Evolutionary conservation across 2,888 invertebrate species (phyloP).

Genomic region (Dicycla oo): DNA sequence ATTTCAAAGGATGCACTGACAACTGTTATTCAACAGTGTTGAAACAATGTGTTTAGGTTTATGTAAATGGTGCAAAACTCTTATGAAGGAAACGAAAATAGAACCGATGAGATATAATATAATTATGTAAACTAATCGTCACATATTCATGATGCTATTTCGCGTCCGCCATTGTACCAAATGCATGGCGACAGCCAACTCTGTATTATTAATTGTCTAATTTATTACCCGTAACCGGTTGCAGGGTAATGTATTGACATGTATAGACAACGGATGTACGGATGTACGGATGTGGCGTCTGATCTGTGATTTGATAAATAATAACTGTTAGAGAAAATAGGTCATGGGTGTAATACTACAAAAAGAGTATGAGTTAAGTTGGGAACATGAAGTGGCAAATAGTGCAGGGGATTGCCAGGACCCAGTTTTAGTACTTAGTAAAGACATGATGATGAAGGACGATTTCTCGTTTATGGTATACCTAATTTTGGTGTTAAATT

Average conservation of each 20-base stretch:
- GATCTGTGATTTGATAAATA: constrained; percentile 54
- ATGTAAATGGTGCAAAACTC: not conserved
- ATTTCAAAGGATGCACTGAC: too few relatives aligned
- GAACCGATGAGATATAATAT: not conserved
- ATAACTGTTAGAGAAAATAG: constrained; percentile 33
- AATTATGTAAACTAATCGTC: not conserved
- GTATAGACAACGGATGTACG: constrained; percentile 52
- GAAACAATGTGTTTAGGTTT: not conserved
- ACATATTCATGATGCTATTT: constrained; percentile 4
- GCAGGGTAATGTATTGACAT: constrained; percentile 53
- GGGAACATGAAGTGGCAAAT: not conserved
- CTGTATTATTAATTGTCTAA: constrained; percentile 64
- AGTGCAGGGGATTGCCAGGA: too few relatives aligned
- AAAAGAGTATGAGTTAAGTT: not conserved
- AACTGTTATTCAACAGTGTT: not conserved
- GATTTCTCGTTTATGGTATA: too few relatives aligned
- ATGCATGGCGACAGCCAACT: constrained; percentile 37
- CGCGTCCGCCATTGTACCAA: constrained; percentile 13
- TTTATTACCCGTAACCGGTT: constrained; percentile 60
- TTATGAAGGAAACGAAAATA: not conserved
- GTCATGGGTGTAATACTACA: not conserved
- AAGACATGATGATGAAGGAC: not conserved
- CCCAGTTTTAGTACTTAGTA: not conserved
- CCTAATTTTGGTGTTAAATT: too few relatives aligned
- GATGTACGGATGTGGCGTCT: constrained; percentile 51